Evolutionary conservation across 2,797 vertebrate species (phyloP), one percentile per base, ranked within the genome.

Genomic region (Iguana delicatissima): DNA sequence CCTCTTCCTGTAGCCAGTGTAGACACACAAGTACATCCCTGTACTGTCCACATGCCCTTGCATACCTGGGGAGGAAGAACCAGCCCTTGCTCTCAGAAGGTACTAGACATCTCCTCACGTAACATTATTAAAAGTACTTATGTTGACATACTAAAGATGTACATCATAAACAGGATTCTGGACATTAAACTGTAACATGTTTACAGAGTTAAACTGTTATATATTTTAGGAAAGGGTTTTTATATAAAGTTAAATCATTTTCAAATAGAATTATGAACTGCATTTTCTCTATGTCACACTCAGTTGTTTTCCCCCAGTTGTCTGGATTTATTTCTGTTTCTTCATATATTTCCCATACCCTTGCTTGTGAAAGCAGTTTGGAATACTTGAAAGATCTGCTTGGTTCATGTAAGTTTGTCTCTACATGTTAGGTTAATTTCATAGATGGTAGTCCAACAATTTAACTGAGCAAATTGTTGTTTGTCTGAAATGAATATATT

Each of bases 401-500:
- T 57, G 82, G n/a, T 4, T 38, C 14, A 29, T 52, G 1, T 22
- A 85, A 52, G 46, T 16, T 67, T 89, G 52, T 64, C 74, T 81
- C 52, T 89, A 26, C 80, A 24, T 24, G 35, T 79, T 26, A 20
- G 20, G 22, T 10, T 69, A 29, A 90, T 81, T 80, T 81, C 18
- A 42, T 46, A 8, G 67, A 26, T 72, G 80, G 42, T 46, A 50
- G 38, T 59, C 38, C 38, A 55, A n/a, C 52, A 59, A 6, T 62
- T 85, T 86, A 35, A 35, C 50, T 89, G 79, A 59, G 3, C 7
- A 59, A 0, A 3, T 38, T 26, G 3, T 10, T 90, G 26, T 6
- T 86, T 93, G 35, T 95, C 88, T 92, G 35, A 84, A 22, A 69
- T 2, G 46, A 52, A 62, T 57, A 57, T 82, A 35, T 76, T 89